These are phyloP conservation scores for Labia minor DNA, from an alignment of 2,888 invertebrate genomes.

Conservation along the genomic window DNA sequence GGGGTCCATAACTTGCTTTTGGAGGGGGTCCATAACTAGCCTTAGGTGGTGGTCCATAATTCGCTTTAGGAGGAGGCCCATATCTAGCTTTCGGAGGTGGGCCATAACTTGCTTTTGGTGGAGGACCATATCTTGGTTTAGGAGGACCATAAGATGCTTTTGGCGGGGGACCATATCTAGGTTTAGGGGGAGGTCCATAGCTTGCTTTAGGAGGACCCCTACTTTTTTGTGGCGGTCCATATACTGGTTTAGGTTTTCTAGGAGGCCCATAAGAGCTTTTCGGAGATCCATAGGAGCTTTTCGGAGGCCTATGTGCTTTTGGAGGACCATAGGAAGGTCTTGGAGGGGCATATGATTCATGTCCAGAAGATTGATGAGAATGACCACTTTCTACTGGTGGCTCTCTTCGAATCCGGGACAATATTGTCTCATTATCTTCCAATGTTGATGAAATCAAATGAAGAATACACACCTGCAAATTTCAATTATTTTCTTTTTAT, in stretches of 20 bases:
- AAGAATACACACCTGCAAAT: neutral
- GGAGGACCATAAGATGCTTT: conserved; percentile 28
- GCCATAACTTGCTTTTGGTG: conserved; percentile 24
- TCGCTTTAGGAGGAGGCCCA: conserved; percentile 24
- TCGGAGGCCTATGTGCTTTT: conserved; percentile 27
- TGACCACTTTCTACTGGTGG: conserved; percentile 30
- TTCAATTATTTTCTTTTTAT: too few relatives aligned
- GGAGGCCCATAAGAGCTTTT: conserved; percentile 27
- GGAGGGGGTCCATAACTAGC: neutral
- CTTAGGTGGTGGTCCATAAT: conserved; percentile 24
- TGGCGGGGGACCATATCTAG: conserved; percentile 28
- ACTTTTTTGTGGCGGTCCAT: conserved; percentile 28
- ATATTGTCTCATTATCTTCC: conserved; percentile 14
- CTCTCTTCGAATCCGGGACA: conserved; percentile 33
- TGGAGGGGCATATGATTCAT: conserved; percentile 30
- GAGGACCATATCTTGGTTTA: conserved; percentile 29
- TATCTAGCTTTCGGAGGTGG: conserved; percentile 27
- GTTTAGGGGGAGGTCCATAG: conserved; percentile 25
- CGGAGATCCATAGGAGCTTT: conserved; percentile 29
- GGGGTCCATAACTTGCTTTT: conserved; percentile 27
- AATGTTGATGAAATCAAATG: neutral
- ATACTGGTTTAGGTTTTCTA: conserved; percentile 27
- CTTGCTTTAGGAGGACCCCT: conserved; percentile 27
- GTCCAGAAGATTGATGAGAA: conserved; percentile 27
- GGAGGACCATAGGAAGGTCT: conserved; percentile 31